A percentile compares a stretch with the other conserved stretches of the same genome.
These are phyloP conservation scores for Xylota sylvarum DNA, from an alignment of 2,888 invertebrate genomes.

Conservation along the genomic window DNA sequence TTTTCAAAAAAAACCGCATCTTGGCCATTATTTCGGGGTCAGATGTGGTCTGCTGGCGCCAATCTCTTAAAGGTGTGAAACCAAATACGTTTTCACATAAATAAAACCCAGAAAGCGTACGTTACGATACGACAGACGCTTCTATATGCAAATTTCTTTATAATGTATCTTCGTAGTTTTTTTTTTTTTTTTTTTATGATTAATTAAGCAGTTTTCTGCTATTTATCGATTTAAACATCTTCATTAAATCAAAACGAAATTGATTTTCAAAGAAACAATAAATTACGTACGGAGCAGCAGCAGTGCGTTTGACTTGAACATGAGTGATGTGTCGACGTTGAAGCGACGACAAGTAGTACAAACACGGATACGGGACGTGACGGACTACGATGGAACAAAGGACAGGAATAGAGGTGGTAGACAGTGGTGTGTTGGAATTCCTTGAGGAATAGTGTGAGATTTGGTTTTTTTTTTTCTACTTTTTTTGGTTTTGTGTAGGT, in stretches of 20 bases:
- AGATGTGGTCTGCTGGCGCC: conserved; percentile 61
- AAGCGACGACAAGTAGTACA: conserved; percentile 9
- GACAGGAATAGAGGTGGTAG: neutral
- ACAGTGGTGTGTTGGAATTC: too few species aligned
- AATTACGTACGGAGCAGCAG: neutral
- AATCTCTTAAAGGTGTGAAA: conserved; percentile 64
- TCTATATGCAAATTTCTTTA: conserved; percentile 54
- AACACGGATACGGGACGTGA: conserved; percentile 17
- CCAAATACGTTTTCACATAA: conserved; percentile 44
- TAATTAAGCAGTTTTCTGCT: conserved; percentile 63
- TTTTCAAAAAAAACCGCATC: conserved; percentile 27
- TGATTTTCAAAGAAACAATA: conserved; percentile 42
- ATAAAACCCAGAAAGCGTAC: conserved; percentile 36
- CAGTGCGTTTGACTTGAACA: neutral
- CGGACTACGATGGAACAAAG: neutral
- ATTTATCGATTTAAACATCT: conserved; percentile 60
- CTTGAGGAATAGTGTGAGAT: neutral
- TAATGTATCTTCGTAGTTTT: neutral
- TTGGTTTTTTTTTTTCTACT: too few species aligned
- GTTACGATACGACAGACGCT: neutral
- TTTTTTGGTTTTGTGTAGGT: neutral
- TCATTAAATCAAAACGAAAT: conserved; percentile 57
- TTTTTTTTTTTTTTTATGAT: conserved; percentile 30
- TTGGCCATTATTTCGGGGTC: conserved; percentile 28
- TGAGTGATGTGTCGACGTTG: conserved; percentile 25